phyloP scores from a whole-genome alignment of 2,113 vertebrate genomes.

The Scolopax mira region DNA sequence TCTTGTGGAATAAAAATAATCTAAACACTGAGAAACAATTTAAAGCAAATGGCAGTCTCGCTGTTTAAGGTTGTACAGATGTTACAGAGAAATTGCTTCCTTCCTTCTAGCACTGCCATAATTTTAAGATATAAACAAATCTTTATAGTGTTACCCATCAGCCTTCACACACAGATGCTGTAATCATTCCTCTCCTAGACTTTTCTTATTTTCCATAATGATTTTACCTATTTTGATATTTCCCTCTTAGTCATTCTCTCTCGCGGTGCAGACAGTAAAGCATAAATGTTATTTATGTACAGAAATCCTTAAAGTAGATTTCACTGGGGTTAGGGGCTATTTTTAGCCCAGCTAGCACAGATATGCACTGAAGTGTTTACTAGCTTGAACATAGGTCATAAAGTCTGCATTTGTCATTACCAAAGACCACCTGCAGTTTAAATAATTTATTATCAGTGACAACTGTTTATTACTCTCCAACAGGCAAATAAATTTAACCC shows the following conservation, averaged over 20 bases:
- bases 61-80: neutral
- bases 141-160: neutral
- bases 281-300: neutral
- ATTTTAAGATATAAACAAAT: neutral
- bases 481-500: slow-evolving; percentile 47
- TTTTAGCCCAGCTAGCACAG: slow-evolving; percentile 40
- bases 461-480: slow-evolving; percentile 37
- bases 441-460: slow-evolving; percentile 57
- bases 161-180: neutral
- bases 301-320: slow-evolving; percentile 49
- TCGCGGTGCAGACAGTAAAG: neutral
- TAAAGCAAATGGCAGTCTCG: neutral
- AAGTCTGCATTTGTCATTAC: slow-evolving; percentile 49
- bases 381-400: slow-evolving; percentile 54
- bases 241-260: neutral
- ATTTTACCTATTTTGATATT: neutral
- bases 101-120: neutral
- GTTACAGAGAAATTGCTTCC: neutral
- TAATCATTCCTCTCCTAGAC: neutral
- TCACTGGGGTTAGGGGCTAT: slow-evolving; percentile 24
- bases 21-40: neutral
- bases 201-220: neutral
- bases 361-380: slow-evolving; percentile 55
- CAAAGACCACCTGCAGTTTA: slow-evolving; percentile 64
- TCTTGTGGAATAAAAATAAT: neutral